Evolutionary conservation across 2,113 vertebrate genomes (phyloP).

Genomic region (Grammomys dolichurus): DNA sequence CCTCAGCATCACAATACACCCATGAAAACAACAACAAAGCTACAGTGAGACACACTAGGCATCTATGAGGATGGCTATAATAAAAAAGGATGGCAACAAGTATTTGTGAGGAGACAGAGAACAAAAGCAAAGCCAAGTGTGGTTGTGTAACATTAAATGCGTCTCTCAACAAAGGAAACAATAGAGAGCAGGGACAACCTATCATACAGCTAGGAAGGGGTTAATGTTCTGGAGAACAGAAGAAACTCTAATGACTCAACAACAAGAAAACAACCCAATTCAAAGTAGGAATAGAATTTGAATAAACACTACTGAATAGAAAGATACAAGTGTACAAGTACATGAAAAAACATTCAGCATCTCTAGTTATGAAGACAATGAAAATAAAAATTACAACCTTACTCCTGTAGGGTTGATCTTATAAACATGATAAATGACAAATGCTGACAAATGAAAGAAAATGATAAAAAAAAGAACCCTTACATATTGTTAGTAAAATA

Average conservation of each 20-base stretch:
- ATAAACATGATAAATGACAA: not conserved
- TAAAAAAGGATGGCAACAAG: not conserved
- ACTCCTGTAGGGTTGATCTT: not conserved
- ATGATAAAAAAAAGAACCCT: not conserved
- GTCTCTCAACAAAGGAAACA: not conserved
- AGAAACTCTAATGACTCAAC: not conserved
- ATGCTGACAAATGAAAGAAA: not conserved
- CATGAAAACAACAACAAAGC: not conserved
- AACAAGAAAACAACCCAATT: not conserved
- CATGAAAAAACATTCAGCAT: not conserved
- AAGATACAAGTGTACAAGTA: not conserved
- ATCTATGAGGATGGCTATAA: not conserved
- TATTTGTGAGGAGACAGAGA: slow-evolving; percentile 11
- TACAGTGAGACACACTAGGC: not conserved
- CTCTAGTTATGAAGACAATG: not conserved
- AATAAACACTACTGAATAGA: not conserved
- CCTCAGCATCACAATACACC: not conserved
- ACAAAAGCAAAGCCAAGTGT: not conserved
- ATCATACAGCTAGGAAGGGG: not conserved
- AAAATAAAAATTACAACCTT: not conserved
- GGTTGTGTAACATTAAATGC: not conserved
- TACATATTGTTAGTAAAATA: not conserved
- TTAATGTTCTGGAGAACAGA: not conserved
- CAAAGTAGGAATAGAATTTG: not conserved
- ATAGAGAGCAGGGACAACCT: not conserved